A percentile compares a stretch with the other conserved stretches of the same genome.
Conservation (phyloP, 2,113 vertebrate species). For the Gambusia holbrooki region DNA sequence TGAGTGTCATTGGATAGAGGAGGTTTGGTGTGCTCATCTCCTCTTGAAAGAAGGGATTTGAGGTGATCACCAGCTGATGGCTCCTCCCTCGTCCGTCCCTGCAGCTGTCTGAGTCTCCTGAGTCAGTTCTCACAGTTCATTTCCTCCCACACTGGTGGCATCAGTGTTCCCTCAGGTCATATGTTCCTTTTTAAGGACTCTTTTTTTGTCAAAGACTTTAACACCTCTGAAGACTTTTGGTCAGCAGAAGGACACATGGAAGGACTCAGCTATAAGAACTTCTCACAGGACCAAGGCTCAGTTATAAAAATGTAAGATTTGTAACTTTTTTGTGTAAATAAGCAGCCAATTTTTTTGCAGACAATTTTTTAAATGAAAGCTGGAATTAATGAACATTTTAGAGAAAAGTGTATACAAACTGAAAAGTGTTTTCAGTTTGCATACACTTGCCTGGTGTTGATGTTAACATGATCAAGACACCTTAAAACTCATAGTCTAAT, state of each 20-base stretch:
- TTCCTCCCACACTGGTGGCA: constrained; percentile 40
- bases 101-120: constrained; percentile 44
- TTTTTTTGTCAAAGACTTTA: constrained; percentile 10
- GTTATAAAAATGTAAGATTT: constrained; percentile 30
- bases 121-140: constrained; percentile 42
- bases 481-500: no score
- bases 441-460: neutral
- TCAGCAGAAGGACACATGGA: constrained; percentile 12
- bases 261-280: constrained; percentile 17
- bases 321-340: constrained; percentile 6
- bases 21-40: constrained; percentile 42
- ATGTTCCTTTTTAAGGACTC: neutral
- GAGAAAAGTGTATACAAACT: neutral
- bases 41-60: constrained; percentile 33
- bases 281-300: constrained; percentile 14
- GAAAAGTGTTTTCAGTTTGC: neutral
- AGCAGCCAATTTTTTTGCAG: neutral
- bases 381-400: no score
- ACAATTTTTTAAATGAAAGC: neutral
- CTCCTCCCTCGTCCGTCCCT: constrained; percentile 19
- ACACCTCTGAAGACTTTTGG: neutral
- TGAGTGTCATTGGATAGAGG: constrained; percentile 11
- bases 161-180: constrained; percentile 20
- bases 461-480: neutral
- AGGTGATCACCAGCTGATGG: constrained; percentile 27